Evolutionary conservation across 2,113 vertebrate species (phyloP).

Genomic region (Lycocorax pyrrhopterus): DNA sequence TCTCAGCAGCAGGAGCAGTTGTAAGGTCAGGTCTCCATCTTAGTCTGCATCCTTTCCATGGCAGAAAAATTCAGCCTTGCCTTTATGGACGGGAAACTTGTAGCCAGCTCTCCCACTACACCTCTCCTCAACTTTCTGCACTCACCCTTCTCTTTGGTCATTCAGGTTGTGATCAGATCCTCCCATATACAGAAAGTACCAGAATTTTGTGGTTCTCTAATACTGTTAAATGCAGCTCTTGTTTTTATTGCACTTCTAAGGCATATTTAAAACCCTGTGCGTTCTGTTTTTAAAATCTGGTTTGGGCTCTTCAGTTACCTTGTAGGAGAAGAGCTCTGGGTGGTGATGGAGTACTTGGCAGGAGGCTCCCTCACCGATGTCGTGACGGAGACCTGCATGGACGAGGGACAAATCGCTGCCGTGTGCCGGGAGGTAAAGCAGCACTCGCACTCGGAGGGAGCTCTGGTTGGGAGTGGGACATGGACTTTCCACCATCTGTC

Average conservation of each 20-base stretch:
- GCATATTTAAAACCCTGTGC: not conserved
- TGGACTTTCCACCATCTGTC: accelerated
- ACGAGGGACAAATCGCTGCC: conserved; percentile 94
- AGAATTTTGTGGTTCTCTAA: accelerated
- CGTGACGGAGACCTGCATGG: conserved; percentile 96
- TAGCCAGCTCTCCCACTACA: not conserved
- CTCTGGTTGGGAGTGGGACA: not conserved
- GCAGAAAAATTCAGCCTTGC: not conserved
- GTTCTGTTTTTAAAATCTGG: not conserved
- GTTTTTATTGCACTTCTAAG: not conserved
- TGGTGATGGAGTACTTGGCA: conserved; percentile 98
- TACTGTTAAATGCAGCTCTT: not conserved
- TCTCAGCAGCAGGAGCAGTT: not conserved
- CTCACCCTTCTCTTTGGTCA: not conserved
- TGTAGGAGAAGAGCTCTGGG: conserved; percentile 97
- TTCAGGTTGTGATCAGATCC: not conserved
- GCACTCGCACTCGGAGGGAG: accelerated
- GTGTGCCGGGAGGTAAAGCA: conserved; percentile 91
- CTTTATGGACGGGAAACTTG: not conserved
- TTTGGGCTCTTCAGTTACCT: conserved; percentile 81
- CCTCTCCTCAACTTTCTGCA: not conserved
- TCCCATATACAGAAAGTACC: not conserved
- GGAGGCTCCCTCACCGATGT: conserved; percentile 95
- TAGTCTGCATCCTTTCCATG: not conserved
- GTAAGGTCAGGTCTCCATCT: not conserved